These are phyloP conservation scores for Ornithoptera priamus DNA, from an alignment of 2,888 invertebrate genomes.

Conservation along the genomic window DNA sequence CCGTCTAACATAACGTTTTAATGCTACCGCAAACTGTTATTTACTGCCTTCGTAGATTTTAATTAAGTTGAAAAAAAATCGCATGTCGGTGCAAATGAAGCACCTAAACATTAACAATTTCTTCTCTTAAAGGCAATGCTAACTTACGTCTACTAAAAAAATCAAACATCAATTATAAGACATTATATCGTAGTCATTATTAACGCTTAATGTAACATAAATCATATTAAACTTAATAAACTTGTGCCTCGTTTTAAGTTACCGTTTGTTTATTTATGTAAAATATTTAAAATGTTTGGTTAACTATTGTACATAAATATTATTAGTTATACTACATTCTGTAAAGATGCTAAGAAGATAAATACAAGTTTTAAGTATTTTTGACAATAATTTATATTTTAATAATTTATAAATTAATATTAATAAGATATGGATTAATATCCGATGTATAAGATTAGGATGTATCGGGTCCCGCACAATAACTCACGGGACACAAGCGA, in stretches of 20 bases:
- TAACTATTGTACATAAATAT: no score
- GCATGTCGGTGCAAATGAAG: neutral
- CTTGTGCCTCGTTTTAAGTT: neutral
- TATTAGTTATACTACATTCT: no score
- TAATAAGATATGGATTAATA: no score
- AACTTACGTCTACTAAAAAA: neutral
- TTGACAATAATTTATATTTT: no score
- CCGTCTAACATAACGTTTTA: neutral
- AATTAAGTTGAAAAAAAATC: slow-evolving; percentile 29
- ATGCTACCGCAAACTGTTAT: neutral
- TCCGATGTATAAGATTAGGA: no score
- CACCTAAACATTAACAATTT: neutral
- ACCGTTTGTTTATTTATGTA: no score
- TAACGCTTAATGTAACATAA: neutral
- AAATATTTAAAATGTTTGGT: no score
- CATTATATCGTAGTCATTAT: neutral
- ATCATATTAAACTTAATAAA: neutral
- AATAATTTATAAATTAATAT: no score
- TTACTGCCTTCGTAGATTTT: neutral
- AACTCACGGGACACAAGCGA: no score
- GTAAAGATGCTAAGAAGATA: no score
- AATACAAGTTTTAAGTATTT: no score
- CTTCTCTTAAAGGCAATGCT: neutral
- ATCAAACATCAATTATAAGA: neutral
- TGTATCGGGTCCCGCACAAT: no score